Conservation (phyloP, 2,888 invertebrate genomes). For the Chrysomela aeneicollis region DNA sequence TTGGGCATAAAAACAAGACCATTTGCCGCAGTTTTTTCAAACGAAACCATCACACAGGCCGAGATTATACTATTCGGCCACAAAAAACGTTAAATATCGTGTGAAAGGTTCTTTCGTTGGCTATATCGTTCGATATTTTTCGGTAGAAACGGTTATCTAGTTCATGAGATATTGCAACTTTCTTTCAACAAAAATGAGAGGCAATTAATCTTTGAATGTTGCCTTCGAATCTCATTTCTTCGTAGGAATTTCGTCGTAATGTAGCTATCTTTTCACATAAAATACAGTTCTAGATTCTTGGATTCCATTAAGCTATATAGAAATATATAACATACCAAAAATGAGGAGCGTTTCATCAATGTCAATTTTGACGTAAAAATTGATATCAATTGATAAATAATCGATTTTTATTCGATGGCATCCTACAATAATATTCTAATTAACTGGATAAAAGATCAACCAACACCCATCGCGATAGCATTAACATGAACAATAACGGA, state of each 20-base stretch:
- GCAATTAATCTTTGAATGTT: neutral
- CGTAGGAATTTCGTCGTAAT: neutral
- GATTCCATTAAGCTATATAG: no score
- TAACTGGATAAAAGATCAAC: constrained; percentile 2
- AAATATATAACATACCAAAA: neutral
- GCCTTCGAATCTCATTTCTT: neutral
- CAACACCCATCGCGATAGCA: constrained; percentile 20
- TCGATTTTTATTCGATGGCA: neutral
- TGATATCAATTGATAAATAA: neutral
- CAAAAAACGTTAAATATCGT: constrained; percentile 12
- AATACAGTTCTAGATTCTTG: neutral
- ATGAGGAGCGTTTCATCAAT: neutral
- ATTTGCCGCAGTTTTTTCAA: constrained; percentile 25
- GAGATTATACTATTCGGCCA: constrained; percentile 6
- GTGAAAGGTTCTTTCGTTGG: constrained; percentile 14
- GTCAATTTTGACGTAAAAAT: neutral
- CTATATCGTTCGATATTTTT: neutral
- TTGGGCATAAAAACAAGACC: constrained; percentile 29
- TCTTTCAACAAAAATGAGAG: neutral
- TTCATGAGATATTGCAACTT: neutral
- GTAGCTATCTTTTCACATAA: neutral
- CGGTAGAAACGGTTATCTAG: neutral
- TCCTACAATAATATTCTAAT: constrained; percentile 22
- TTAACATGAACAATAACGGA: constrained; percentile 29
- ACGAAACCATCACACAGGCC: constrained; percentile 13